Evolutionary conservation across 1,140 invertebrate genomes (phyloP).

Genomic region (Drosophila lacertosa): DNA sequence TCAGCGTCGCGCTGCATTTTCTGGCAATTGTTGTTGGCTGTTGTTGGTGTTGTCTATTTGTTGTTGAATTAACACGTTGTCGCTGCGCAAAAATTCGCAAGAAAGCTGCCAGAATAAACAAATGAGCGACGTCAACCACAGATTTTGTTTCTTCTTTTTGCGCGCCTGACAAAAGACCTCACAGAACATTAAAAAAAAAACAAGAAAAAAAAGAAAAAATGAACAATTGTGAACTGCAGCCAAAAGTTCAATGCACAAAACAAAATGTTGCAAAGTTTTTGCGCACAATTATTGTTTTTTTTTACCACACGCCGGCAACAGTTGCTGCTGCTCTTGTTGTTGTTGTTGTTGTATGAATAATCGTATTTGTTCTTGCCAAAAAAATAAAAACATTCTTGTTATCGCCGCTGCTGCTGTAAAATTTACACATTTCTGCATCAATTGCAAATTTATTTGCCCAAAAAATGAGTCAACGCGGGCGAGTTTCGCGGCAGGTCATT

Average conservation of each 20-base stretch:
- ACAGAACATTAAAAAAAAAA: background rate
- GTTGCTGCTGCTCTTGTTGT: constrained; percentile 4
- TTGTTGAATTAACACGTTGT: constrained; percentile 73
- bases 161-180: constrained; percentile 10
- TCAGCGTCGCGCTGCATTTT: constrained; percentile 23
- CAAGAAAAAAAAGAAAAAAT: constrained; percentile 15
- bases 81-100: constrained; percentile 54
- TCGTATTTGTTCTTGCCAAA: constrained; percentile 44
- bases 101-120: constrained; percentile 44
- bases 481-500: constrained; percentile 43
- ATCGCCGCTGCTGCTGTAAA: constrained; percentile 45
- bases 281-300: background rate
- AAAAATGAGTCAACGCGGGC: constrained; percentile 44
- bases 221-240: constrained; percentile 37
- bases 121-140: constrained; percentile 16
- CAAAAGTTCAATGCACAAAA: constrained; percentile 48
- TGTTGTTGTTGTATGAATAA: constrained; percentile 29
- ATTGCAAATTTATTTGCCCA: constrained; percentile 61
- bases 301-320: constrained; percentile 7
- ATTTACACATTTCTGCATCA: constrained; percentile 80
- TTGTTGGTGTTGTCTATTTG: constrained; percentile 70
- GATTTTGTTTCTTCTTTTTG: constrained; percentile 20
- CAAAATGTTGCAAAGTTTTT: constrained; percentile 33
- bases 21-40: constrained; percentile 41
- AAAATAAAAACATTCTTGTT: constrained; percentile 29